Evolutionary conservation across 2,888 invertebrate species (phyloP).

Genomic region (Icerya purchasi): DNA sequence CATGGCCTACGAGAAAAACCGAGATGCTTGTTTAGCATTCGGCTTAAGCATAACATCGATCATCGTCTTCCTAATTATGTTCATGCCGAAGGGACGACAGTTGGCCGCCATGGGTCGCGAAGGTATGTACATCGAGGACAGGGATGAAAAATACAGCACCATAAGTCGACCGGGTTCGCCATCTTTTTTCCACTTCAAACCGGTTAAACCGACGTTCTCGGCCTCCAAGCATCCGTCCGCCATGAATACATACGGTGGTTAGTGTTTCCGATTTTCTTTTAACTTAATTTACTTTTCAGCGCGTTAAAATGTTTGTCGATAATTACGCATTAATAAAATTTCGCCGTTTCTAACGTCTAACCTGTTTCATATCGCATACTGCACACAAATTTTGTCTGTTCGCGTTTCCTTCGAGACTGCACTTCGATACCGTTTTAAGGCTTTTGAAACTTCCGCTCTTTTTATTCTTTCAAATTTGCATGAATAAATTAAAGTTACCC

Average conservation of each 20-base stretch:
- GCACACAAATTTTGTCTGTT: no score
- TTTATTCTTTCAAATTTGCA: no score
- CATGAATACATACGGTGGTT: slow-evolving; percentile 24
- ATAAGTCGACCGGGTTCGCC: slow-evolving; percentile 37
- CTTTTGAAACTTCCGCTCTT: no score
- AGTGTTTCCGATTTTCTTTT: no score
- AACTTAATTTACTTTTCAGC: no score
- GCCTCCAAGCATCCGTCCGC: slow-evolving; percentile 30
- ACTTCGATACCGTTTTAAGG: no score
- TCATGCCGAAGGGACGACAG: slow-evolving; percentile 77
- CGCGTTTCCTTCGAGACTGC: no score
- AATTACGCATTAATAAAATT: no score
- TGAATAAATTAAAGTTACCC: no score
- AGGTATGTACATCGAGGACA: slow-evolving; percentile 48
- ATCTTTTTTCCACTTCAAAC: slow-evolving; percentile 82
- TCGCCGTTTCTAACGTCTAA: no score
- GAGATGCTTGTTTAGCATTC: slow-evolving; percentile 73
- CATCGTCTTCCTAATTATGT: slow-evolving; percentile 78
- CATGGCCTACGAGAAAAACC: slow-evolving; percentile 51
- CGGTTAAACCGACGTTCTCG: slow-evolving; percentile 34
- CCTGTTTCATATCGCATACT: no score
- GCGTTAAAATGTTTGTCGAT: no score
- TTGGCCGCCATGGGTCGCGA: slow-evolving; percentile 80
- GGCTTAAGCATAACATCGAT: slow-evolving; percentile 67
- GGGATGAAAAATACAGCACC: slow-evolving; percentile 63